These are phyloP conservation scores for Sebastes vulpes DNA, from an alignment of 2,797 vertebrate genomes.

Conservation along the genomic window DNA sequence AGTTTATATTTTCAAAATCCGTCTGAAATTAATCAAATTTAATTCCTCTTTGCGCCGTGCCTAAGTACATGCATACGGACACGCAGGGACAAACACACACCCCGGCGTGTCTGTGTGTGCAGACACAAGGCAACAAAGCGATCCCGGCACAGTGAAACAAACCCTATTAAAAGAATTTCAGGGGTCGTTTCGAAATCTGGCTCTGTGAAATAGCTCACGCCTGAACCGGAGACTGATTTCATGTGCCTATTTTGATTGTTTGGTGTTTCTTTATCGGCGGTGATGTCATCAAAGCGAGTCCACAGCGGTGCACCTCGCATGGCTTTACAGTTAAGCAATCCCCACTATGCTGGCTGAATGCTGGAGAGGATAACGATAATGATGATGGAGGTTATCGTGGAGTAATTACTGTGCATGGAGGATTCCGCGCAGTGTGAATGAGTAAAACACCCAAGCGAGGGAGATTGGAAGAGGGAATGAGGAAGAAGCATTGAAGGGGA, in stretches of 20 bases:
- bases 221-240: conserved; percentile 59
- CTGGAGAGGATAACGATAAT: conserved; percentile 77
- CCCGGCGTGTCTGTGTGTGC: conserved; percentile 20
- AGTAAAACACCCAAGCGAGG: conserved; percentile 75
- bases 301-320: conserved; percentile 41
- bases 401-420: conserved; percentile 80
- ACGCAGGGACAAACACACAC: conserved; percentile 60
- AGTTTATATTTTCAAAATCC: conserved; percentile 84
- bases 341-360: conserved; percentile 49
- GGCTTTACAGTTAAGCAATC: conserved; percentile 62
- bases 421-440: conserved; percentile 74
- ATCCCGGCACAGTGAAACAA: conserved; percentile 63
- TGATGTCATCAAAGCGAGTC: conserved; percentile 66
- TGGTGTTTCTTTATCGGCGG: conserved; percentile 41
- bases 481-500: conserved; percentile 49
- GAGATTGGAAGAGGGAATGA: conserved; percentile 69
- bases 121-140: conserved; percentile 61
- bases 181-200: conserved; percentile 69
- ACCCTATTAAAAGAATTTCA: conserved; percentile 79
- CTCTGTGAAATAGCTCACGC: conserved; percentile 59
- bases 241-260: conserved; percentile 57
- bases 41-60: conserved; percentile 78
- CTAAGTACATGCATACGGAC: conserved; percentile 71
- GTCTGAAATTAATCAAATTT: conserved; percentile 84
- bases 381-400: conserved; percentile 80